These are phyloP conservation scores for Pipistrellus pipistrellus DNA, from an alignment of 2,797 vertebrate species.

Conservation along the genomic window DNA sequence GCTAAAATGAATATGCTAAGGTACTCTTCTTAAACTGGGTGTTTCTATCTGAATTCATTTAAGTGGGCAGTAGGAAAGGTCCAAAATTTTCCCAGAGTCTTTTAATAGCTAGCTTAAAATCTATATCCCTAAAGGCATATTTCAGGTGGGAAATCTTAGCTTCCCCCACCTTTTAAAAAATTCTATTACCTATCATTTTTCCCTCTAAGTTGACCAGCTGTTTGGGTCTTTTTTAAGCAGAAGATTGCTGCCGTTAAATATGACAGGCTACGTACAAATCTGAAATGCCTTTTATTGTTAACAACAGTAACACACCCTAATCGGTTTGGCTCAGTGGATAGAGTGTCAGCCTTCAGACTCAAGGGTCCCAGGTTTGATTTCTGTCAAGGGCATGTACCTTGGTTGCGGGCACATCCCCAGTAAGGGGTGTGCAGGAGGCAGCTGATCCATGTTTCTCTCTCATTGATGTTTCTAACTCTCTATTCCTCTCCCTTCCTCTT, in stretches of 20 bases:
- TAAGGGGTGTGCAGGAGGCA: too few species aligned
- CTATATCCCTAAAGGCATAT: not conserved
- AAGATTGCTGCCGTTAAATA: conserved; percentile 2
- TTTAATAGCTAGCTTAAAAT: not conserved
- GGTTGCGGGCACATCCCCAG: too few species aligned
- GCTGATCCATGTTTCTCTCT: too few species aligned
- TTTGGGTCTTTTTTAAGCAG: not conserved
- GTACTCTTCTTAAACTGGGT: not conserved
- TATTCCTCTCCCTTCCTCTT: too few species aligned
- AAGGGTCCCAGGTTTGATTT: too few species aligned
- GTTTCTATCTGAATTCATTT: not conserved
- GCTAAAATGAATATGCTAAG: not conserved
- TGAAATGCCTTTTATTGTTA: conserved; percentile 41
- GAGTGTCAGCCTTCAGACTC: too few species aligned
- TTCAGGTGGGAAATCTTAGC: not conserved
- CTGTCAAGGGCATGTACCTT: too few species aligned
- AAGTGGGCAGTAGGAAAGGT: not conserved
- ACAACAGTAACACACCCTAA: not conserved
- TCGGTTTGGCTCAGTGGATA: too few species aligned
- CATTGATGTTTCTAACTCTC: too few species aligned
- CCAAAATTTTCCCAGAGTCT: not conserved
- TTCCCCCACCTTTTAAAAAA: not conserved
- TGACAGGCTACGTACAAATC: not conserved
- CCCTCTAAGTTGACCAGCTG: not conserved
- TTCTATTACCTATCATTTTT: not conserved